Evolutionary conservation across 2,113 vertebrate species (phyloP).

Genomic region (Hippocampus zosterae): DNA sequence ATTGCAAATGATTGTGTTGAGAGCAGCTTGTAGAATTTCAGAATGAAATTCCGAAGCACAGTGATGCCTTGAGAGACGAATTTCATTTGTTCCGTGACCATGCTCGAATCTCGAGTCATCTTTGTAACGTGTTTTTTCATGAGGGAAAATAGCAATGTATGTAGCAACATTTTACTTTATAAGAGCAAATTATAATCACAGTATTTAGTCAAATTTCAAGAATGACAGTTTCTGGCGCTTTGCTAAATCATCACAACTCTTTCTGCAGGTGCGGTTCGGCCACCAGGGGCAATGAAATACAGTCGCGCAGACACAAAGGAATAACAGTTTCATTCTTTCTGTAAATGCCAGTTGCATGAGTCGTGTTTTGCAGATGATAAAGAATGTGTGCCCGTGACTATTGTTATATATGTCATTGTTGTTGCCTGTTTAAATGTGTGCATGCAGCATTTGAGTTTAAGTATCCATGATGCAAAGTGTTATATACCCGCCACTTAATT

Average conservation of each 20-base stretch:
- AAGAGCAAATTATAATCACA: background rate
- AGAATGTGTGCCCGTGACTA: background rate
- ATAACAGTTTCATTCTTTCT: background rate
- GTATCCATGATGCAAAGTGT: background rate
- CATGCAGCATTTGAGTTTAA: background rate
- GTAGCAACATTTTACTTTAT: background rate
- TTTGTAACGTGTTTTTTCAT: background rate
- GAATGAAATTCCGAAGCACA: conserved; percentile 34
- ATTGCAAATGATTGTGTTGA: conserved; percentile 18
- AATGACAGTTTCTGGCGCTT: background rate
- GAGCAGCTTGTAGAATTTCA: conserved; percentile 33
- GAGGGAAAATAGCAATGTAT: no score
- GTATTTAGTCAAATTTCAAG: background rate
- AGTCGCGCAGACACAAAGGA: background rate
- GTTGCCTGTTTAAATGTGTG: background rate
- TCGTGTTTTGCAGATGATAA: background rate
- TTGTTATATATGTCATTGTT: background rate
- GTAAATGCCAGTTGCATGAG: background rate
- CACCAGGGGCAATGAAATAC: background rate
- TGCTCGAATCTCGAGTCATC: background rate
- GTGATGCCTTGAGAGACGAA: background rate
- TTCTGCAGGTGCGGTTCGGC: background rate
- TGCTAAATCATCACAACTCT: background rate
- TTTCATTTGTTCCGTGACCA: background rate
- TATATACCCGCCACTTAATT: no score